Evolutionary conservation across 2,888 invertebrate species (phyloP).

Genomic region (Apocheima hispidaria): DNA sequence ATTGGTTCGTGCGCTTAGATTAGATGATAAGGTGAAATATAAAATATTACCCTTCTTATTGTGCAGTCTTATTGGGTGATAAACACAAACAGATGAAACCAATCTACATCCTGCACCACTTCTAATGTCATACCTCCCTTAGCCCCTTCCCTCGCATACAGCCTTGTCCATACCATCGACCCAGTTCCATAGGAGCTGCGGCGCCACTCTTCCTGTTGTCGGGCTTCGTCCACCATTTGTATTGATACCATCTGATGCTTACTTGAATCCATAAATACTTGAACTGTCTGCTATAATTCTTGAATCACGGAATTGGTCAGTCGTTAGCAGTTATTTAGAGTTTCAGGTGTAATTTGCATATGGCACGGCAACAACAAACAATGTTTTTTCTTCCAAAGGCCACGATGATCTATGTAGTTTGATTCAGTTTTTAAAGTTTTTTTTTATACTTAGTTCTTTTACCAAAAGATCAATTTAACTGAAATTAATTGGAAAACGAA

Average conservation of each 20-base stretch:
- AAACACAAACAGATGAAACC: too few species aligned
- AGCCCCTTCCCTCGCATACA: conserved; percentile 32
- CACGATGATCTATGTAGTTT: too few species aligned
- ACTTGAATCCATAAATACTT: conserved; percentile 19
- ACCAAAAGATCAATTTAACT: too few species aligned
- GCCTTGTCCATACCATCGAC: conserved; percentile 33
- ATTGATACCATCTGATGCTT: conserved; percentile 20
- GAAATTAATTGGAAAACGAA: too few species aligned
- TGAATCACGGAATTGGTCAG: conserved; percentile 18
- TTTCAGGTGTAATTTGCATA: conserved; percentile 2
- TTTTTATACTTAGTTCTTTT: too few species aligned
- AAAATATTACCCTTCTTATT: too few species aligned
- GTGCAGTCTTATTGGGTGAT: too few species aligned
- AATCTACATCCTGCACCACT: too few species aligned
- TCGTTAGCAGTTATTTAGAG: conserved; percentile 14
- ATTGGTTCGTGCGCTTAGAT: too few species aligned
- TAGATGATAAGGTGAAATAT: too few species aligned
- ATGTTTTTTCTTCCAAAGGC: background rate
- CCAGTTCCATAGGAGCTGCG: conserved; percentile 32
- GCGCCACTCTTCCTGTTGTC: conserved; percentile 43
- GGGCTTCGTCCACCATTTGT: conserved; percentile 19
- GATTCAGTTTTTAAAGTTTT: too few species aligned
- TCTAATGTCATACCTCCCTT: too few species aligned
- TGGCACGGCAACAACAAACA: background rate
- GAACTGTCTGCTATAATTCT: conserved; percentile 15